phyloP scores from a whole-genome alignment of 2,888 invertebrate genomes.

The Pachliopta kotzebuea region DNA sequence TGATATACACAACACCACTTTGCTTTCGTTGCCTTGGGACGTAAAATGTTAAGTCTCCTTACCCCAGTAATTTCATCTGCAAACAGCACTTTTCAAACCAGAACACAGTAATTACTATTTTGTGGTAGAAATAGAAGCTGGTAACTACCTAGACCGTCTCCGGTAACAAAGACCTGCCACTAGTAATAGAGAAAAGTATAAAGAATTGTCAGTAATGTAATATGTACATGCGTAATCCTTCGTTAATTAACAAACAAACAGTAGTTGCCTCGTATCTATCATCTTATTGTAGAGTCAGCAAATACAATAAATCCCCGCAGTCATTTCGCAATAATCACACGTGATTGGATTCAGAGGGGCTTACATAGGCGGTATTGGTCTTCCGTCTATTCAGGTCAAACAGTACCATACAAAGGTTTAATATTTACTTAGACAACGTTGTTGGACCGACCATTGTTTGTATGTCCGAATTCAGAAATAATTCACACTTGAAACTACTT shows the following conservation, averaged over 20 bases:
- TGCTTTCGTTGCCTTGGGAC: too few species aligned
- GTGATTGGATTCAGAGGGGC: slow-evolving; percentile 31
- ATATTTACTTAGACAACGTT: slow-evolving; percentile 22
- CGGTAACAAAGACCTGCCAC: too few species aligned
- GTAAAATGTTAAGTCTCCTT: too few species aligned
- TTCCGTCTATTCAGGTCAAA: slow-evolving; percentile 25
- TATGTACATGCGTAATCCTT: neutral
- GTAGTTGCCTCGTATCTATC: neutral
- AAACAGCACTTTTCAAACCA: too few species aligned
- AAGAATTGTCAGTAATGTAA: neutral
- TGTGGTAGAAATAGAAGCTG: too few species aligned
- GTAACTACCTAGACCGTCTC: too few species aligned
- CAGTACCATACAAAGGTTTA: slow-evolving; percentile 20
- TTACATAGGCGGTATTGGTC: slow-evolving; percentile 15
- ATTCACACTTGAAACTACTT: neutral
- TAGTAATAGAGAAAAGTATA: too few species aligned
- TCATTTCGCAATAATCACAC: slow-evolving; percentile 32
- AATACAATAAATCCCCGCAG: slow-evolving; percentile 28
- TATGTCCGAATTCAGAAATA: neutral
- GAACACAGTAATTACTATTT: too few species aligned
- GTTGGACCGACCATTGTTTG: neutral
- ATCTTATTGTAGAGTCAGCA: slow-evolving; percentile 13
- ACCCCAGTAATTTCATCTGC: too few species aligned
- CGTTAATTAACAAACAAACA: slow-evolving; percentile 9
- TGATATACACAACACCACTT: too few species aligned